Evolutionary conservation across 1,140 invertebrate genomes (phyloP), one percentile per base, ranked within the genome.

Genomic region (Himalopsyche phryganea): DNA sequence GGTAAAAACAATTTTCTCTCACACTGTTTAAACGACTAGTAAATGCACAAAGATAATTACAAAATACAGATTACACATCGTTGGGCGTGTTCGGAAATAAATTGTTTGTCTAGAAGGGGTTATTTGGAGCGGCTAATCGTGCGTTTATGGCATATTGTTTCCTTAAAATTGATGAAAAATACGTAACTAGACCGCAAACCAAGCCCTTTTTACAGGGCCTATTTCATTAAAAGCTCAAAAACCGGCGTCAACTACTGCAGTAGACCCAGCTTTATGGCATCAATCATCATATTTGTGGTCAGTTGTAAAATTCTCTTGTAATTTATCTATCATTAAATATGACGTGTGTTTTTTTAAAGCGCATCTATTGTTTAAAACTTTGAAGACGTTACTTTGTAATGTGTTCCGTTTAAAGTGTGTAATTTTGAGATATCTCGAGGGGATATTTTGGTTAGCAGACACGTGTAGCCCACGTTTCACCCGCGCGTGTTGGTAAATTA

Each of bases 31-130:
- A 19, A 14, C 17, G 28, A 41, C 17, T 42, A 35, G 41, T 47
- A 36, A 52, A n/a, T 5, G 42, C 44, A 46, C 20, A 14, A 19
- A 48, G 23, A 56, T 56, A 56, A 56, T 56, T 56, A 56, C 28
- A 40, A 40, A 28, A 28, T n/a, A n/a, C 38, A 23, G 35, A n/a
- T n/a, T 23, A 48, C 11, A 14, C 38, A 46, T 35, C 45, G 13
- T 36, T 13, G 60, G 61, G 61, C 61, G 61, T 58, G 55, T 14
- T 47, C 20, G 35, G 44, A 63, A 56, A 63, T 63, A 63, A 60
- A 63, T 63, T 63, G 61, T 63, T 63, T 63, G 57, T 57, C 61
- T 57, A 63, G 61, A 63, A 63, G 51, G 33, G 57, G 52, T 62
- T 56, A 61, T 51, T 56, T 50, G 7, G 41, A 20, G 38, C 19